phyloP scores from a whole-genome alignment of 2,113 vertebrate genomes.

The Anser brachyrhynchus region DNA sequence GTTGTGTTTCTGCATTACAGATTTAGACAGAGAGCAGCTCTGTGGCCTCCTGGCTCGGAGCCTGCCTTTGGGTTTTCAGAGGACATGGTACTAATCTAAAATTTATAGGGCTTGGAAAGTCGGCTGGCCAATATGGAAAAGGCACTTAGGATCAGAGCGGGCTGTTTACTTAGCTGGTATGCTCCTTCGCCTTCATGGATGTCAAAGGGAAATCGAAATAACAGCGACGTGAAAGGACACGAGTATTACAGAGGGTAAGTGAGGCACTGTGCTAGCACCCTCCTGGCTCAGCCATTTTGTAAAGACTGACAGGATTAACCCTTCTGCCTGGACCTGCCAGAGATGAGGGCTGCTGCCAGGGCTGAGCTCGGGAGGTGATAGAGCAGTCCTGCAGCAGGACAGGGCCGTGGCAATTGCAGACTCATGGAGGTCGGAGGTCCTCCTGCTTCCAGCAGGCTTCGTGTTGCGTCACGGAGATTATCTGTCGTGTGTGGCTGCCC shows the following conservation, averaged over 20 bases:
- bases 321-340: accelerated
- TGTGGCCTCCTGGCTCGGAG: slow-evolving; percentile 33
- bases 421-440: not conserved
- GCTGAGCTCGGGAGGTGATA: accelerated
- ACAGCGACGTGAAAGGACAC: not conserved
- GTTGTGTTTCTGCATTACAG: not conserved
- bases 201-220: slow-evolving; percentile 24
- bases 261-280: not conserved
- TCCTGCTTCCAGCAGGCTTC: not conserved
- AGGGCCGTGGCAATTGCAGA: accelerated
- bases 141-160: not conserved
- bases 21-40: slow-evolving; percentile 22
- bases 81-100: not conserved
- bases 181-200: not conserved
- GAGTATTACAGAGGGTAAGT: not conserved
- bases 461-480: not conserved
- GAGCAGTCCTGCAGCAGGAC: not conserved
- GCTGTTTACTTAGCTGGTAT: slow-evolving; percentile 35
- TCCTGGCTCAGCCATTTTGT: not conserved
- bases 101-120: slow-evolving; percentile 41
- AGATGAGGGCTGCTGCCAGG: not conserved
- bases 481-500: not conserved
- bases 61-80: slow-evolving; percentile 18
- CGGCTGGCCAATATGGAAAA: not conserved
- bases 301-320: not conserved